phyloP scores from a whole-genome alignment of 2,113 vertebrate species.

The Marcusenius ussheri region DNA sequence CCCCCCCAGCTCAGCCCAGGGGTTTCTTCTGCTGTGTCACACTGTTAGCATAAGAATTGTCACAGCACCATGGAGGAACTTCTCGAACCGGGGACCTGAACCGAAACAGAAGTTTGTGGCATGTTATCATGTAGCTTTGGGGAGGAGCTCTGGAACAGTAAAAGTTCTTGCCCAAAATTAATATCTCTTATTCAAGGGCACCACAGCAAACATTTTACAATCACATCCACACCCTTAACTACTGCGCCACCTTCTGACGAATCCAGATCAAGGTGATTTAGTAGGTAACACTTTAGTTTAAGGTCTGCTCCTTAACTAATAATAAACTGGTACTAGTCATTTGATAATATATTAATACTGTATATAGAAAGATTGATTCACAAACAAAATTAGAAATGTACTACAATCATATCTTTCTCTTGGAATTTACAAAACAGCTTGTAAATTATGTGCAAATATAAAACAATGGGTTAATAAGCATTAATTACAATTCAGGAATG shows the following conservation, averaged over 20 bases:
- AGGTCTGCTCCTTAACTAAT: neutral
- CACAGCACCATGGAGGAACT: neutral
- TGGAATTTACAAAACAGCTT: neutral
- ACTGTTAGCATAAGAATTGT: neutral
- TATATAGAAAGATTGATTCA: neutral
- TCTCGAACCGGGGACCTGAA: neutral
- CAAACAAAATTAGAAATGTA: neutral
- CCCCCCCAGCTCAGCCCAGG: neutral
- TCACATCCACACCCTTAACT: neutral
- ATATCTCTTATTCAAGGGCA: neutral
- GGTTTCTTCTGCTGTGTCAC: neutral
- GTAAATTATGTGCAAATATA: neutral
- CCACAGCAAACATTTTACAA: neutral
- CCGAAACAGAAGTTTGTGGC: neutral
- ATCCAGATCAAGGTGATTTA: neutral
- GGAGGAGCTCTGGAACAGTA: neutral
- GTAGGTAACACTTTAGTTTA: neutral
- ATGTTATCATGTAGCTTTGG: neutral
- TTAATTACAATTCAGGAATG: neutral
- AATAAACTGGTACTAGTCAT: neutral
- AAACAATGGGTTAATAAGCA: neutral
- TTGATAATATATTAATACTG: neutral
- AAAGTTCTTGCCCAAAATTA: neutral
- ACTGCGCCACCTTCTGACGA: neutral
- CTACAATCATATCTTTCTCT: neutral